Conservation (phyloP, 2,797 vertebrate genomes). For the Enteromius radiatus region DNA sequence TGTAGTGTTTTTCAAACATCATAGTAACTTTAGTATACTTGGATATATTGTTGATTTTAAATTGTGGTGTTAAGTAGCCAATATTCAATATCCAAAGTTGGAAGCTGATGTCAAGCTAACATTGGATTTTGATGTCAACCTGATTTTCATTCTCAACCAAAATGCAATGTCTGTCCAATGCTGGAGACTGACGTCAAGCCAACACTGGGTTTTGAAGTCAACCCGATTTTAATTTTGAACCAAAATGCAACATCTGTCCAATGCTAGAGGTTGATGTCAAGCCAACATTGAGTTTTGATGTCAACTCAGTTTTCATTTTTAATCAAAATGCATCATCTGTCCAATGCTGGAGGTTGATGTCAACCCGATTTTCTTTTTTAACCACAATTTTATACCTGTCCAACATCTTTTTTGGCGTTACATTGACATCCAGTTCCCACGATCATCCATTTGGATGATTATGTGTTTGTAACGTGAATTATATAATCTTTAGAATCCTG, state of each 20-base stretch:
- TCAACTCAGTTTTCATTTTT: not conserved
- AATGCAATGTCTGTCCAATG: not conserved
- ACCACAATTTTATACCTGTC: not conserved
- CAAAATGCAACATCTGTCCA: not conserved
- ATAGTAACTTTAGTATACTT: not conserved
- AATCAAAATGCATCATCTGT: too few species aligned
- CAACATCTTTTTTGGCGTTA: not conserved
- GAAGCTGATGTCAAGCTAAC: not conserved
- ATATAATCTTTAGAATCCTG: not conserved
- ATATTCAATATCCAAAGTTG: not conserved
- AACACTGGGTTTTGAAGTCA: not conserved
- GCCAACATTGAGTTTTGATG: not conserved
- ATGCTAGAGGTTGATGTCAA: not conserved
- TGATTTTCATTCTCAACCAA: not conserved
- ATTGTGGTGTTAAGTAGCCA: not conserved
- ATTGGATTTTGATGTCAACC: not conserved
- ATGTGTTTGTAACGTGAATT: not conserved
- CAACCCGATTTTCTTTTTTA: too few species aligned
- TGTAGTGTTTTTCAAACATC: not conserved
- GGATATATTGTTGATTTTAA: not conserved
- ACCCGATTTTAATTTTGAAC: not conserved
- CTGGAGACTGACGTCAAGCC: too few species aligned
- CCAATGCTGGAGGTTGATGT: too few species aligned
- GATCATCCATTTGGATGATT: not conserved
- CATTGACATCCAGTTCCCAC: not conserved